Conservation (phyloP, 2,797 vertebrate genomes). For the Characodon lateralis region DNA sequence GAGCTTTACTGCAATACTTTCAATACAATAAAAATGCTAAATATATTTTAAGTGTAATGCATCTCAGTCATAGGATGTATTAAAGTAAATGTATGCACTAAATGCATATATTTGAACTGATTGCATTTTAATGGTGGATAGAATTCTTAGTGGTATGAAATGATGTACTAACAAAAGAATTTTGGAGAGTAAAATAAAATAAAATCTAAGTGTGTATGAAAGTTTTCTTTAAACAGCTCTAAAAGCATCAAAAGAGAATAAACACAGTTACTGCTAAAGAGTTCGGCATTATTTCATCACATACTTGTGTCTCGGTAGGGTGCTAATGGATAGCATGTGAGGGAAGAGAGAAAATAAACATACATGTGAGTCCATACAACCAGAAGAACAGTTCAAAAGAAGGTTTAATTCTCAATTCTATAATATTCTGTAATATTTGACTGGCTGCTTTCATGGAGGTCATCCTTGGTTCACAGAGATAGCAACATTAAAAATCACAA, state of each 20-base stretch:
- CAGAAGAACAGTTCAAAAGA: constrained; percentile 78
- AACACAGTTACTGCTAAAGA: constrained; percentile 85
- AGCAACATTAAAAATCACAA: constrained; percentile 27
- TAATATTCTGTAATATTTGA: neutral
- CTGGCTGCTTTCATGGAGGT: neutral
- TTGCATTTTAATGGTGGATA: neutral
- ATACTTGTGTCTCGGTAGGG: constrained; percentile 99
- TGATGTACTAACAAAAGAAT: neutral
- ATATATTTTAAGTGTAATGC: constrained; percentile 3
- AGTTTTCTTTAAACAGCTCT: constrained; percentile 22
- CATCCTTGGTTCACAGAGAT: constrained; percentile 20
- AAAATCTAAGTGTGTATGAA: neutral
- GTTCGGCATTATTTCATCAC: constrained; percentile 86
- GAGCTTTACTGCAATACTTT: constrained; percentile 25
- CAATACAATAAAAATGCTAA: constrained; percentile 13
- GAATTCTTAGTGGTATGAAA: constrained; percentile 7
- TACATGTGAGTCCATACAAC: constrained; percentile 87
- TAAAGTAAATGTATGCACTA: neutral
- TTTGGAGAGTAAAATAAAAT: neutral
- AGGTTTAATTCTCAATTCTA: constrained; percentile 21
- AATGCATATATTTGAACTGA: neutral
- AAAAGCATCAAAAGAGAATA: constrained; percentile 78
- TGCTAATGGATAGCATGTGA: constrained; percentile 95
- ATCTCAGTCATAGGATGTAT: neutral
- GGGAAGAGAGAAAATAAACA: constrained; percentile 87